These are phyloP conservation scores for Malurus cyaneus DNA, from an alignment of 2,113 vertebrate species.

Conservation along the genomic window DNA sequence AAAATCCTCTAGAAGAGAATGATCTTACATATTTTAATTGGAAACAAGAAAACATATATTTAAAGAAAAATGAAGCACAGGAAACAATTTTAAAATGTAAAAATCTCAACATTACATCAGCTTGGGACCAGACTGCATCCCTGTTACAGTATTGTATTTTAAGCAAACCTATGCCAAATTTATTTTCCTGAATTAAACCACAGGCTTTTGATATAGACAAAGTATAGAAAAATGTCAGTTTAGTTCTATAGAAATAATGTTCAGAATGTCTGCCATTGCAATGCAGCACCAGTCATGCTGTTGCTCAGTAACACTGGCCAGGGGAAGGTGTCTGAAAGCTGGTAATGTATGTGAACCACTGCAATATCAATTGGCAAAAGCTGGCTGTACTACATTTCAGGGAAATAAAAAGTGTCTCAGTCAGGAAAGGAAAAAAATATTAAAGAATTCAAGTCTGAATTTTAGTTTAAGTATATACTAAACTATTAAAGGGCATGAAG, in stretches of 20 bases:
- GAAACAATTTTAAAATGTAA: not conserved
- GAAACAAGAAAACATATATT: not conserved
- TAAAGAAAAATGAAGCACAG: not conserved
- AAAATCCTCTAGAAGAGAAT: not conserved
- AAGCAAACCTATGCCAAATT: not conserved
- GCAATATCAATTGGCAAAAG: not conserved
- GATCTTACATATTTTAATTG: not conserved
- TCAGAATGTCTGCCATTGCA: not conserved
- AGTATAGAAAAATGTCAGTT: not conserved
- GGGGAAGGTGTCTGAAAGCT: not conserved
- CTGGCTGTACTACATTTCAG: not conserved
- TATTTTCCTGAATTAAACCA: not conserved
- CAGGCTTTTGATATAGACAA: not conserved
- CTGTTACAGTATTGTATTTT: not conserved
- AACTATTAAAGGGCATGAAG: not conserved
- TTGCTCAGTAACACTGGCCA: not conserved
- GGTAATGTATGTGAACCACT: not conserved
- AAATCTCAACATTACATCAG: accelerated
- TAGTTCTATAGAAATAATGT: not conserved
- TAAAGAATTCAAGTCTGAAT: not conserved
- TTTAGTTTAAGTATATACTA: not conserved
- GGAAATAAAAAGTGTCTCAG: not conserved
- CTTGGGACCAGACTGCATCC: not conserved
- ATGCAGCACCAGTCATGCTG: not conserved
- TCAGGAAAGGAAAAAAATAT: not conserved